phyloP scores from a whole-genome alignment of 2,888 invertebrate genomes.

The Dioctria rufipes region DNA sequence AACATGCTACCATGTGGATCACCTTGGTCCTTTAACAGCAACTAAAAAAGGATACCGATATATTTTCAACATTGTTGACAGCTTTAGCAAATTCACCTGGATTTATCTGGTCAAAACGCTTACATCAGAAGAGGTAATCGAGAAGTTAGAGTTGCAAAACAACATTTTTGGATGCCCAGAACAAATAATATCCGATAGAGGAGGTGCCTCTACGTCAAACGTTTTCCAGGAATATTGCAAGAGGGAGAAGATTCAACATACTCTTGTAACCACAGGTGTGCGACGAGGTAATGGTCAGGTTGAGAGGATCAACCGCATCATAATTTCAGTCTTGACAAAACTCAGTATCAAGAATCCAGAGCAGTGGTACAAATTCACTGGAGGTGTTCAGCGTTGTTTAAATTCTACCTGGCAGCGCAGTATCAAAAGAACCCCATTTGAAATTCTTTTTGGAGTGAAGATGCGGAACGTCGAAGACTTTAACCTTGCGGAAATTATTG shows the following conservation, averaged over 20 bases:
- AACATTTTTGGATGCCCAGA: constrained; percentile 65
- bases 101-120: constrained; percentile 61
- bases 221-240: no score
- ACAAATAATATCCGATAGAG: constrained; percentile 64
- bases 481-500: neutral
- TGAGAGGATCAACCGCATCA: constrained; percentile 64
- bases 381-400: constrained; percentile 61
- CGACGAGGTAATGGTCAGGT: constrained; percentile 67
- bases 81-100: neutral
- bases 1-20: neutral
- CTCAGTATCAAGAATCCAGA: constrained; percentile 63
- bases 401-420: constrained; percentile 59
- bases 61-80: neutral
- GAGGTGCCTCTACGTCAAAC: no score
- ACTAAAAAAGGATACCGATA: neutral
- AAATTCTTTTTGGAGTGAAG: constrained; percentile 43
- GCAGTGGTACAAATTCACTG: constrained; percentile 63
- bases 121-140: constrained; percentile 62
- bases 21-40: neutral
- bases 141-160: constrained; percentile 62
- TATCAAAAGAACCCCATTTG: constrained; percentile 51
- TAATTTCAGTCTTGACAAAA: constrained; percentile 65
- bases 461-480: constrained; percentile 22
- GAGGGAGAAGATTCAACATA: constrained; percentile 64
- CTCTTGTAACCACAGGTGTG: constrained; percentile 61